Evolutionary conservation across 2,797 vertebrate genomes (phyloP).

Genomic region (Notoglanidium macrostoma): DNA sequence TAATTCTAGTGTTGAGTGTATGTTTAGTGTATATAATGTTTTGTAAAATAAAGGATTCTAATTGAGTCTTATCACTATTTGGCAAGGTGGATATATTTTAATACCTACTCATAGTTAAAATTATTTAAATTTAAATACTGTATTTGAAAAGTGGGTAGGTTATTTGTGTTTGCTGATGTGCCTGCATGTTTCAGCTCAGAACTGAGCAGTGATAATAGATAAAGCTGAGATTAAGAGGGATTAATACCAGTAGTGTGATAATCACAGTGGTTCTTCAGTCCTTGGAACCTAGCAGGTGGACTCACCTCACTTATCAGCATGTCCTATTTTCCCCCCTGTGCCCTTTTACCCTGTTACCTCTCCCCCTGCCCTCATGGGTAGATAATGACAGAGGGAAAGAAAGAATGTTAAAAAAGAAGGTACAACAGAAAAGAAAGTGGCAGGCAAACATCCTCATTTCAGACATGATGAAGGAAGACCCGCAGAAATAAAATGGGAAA

Average conservation of each 20-base stretch:
- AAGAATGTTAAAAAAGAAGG: constrained; percentile 9
- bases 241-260: constrained; percentile 41
- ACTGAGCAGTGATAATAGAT: constrained; percentile 27
- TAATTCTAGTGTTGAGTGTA: background rate
- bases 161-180: background rate
- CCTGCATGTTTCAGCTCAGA: background rate
- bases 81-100: background rate
- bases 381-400: constrained; percentile 51
- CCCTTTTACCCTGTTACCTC: constrained; percentile 32
- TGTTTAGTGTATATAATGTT: background rate
- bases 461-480: constrained; percentile 48
- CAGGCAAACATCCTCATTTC: constrained; percentile 53
- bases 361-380: constrained; percentile 35
- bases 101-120: background rate
- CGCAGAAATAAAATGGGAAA: background rate
- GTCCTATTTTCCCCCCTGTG: constrained; percentile 46
- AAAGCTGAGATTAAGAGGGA: constrained; percentile 43
- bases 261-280: constrained; percentile 44
- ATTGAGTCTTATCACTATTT: background rate
- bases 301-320: constrained; percentile 50
- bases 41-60: background rate
- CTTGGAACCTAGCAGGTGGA: constrained; percentile 48
- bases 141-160: background rate
- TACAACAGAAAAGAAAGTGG: constrained; percentile 37
- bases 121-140: background rate